Evolutionary conservation across 2,888 invertebrate genomes (phyloP), one percentile per base, ranked within the genome.

Genomic region (Macaria liturata): DNA sequence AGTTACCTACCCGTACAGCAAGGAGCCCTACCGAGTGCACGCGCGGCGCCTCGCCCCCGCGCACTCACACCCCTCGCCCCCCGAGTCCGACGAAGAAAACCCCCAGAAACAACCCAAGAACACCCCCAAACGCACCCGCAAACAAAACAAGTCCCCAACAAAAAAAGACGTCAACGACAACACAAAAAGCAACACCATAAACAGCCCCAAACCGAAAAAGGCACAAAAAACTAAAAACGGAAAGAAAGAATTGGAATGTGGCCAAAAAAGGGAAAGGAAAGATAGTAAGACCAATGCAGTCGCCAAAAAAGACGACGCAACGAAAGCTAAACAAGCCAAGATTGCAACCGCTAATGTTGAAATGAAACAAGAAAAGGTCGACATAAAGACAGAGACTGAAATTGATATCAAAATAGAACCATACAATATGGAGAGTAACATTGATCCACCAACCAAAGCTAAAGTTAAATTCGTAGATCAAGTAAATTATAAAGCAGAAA

Each of bases 1-100:
- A 70, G 93, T 96, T 53, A 93, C 86, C 4, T 88, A 78, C 81
- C 79, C 91, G 42, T 84, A 91, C 83, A 88, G 89, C 64, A 87
- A 88, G 64, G 89, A 89, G 56, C 90, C 91, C 0, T 88, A 89
- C 64, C 85, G 91, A 74, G 86, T 81, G 58, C 90, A 89, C 63
- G 77, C 82, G 2, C 75, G 84, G 9, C 81, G 90, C 4, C 81
- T 91, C 0, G 86, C 86, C 0, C 84, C 88, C 32, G 63, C 80
- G 3, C 83, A 84, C 64, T 75, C 76, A 51, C 76, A 73, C 60
- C 73, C 80, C 48, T 80, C 88, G 4, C 83, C 88, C 0, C 76
- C 84, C 0, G 83, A 86, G 49, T 86, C 88, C 0, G 91, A 88
- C 44, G 86, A 88, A 32, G 89, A 91, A 65, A 67, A 61, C n/a